A percentile compares a stretch with the other conserved stretches of the same genome.
Conservation (phyloP, 2,888 invertebrate species). For the Bibio marci region DNA sequence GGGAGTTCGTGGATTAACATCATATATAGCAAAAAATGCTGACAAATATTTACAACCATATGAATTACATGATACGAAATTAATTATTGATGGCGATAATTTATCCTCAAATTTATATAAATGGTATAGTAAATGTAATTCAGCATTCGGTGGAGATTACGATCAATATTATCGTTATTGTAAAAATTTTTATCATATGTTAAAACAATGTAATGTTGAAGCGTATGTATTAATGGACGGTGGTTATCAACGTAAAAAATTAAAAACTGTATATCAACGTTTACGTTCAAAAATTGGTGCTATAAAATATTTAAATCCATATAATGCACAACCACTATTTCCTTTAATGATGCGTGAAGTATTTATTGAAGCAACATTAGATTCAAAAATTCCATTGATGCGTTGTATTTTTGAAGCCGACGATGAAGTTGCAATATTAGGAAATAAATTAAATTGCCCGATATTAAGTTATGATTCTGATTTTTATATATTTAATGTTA, state of each 20-base stretch:
- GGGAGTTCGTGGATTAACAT: constrained; percentile 77
- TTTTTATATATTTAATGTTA: constrained; percentile 74
- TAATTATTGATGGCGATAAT: constrained; percentile 70
- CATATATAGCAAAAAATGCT: constrained; percentile 51
- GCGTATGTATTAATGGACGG: constrained; percentile 69
- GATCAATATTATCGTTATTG: constrained; percentile 52
- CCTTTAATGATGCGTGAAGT: constrained; percentile 59
- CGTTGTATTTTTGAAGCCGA: constrained; percentile 83
- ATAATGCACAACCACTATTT: constrained; percentile 42
- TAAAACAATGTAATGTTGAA: constrained; percentile 50
- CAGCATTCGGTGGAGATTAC: constrained; percentile 75
- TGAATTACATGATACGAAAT: constrained; percentile 44
- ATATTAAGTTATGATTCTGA: constrained; percentile 88
- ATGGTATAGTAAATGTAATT: constrained; percentile 38
- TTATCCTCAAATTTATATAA: constrained; percentile 53
- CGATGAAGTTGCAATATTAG: constrained; percentile 67
- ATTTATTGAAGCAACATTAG: constrained; percentile 51
- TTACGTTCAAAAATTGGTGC: constrained; percentile 39
- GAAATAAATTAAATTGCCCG: constrained; percentile 61
- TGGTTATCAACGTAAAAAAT: constrained; percentile 51
- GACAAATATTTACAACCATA: constrained; percentile 43
- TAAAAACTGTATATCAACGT: constrained; percentile 44
- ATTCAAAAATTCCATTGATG: constrained; percentile 46
- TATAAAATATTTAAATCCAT: constrained; percentile 37
- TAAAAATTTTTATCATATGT: constrained; percentile 46